Evolutionary conservation across 1,140 invertebrate genomes (phyloP), one percentile per base, ranked within the genome.

Genomic region (Pogonognathellus flavescens): DNA sequence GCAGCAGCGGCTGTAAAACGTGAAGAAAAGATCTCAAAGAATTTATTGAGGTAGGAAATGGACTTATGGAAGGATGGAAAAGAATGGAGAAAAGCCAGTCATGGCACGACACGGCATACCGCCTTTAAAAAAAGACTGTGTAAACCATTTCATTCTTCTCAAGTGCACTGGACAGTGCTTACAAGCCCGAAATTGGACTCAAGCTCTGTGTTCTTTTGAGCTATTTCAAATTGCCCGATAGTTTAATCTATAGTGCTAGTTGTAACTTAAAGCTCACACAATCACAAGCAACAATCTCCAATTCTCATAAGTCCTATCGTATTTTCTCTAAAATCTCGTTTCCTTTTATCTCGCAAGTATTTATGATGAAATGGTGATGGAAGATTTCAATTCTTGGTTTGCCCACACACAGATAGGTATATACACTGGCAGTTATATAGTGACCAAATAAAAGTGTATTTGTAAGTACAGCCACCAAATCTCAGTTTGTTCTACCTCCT

Each of bases 31-130:
- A 70, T 72, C 41, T 52, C 60, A 72, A 52, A 70, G 82, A 55
- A 84, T 84, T 84, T 84, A 84, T 84, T 84, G 82, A 84, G 82
- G 82, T 84, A 84, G 82, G 82, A 84, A 84, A 84, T 84, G 82
- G 82, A 52, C 82, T 70, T 70, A 84, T 84, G 66, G 41, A 84
- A 84, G 66, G 66, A 49, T 84, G 62, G 49, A 72, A 70, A 53
- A 53, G 60, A 70, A 49, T n/a, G 49, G 66, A 31, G 59, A 84
- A 50, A 84, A 84, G 50, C 49, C 49, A 13, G 53, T 84, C 82
- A 84, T n/a, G 62, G 52, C 82, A 84, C 82, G 62, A 70, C 60
- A 52, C 60, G 70, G 31, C 70, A 50, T 84, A 49, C 57, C 66
- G 62, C 82, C 82, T 62, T 25, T 83, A 22, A 41, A 83, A 60